Evolutionary conservation across 1,140 invertebrate species (phyloP), one percentile per base, ranked within the genome.

Genomic region (Drosophila insularis): DNA sequence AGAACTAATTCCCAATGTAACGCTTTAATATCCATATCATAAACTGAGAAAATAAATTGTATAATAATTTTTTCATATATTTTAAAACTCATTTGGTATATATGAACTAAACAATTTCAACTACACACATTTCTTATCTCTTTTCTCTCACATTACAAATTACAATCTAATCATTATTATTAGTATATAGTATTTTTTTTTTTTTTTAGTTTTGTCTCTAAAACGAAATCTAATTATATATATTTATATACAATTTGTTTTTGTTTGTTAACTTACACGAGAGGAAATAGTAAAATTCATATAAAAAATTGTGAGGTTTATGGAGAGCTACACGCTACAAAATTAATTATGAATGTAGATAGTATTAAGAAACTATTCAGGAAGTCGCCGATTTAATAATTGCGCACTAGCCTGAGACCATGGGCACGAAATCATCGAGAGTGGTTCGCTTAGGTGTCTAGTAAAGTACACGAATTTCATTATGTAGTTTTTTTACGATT

Each of bases 211-310:
- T 65, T 65, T 61, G 17, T 65, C 55, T 4, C 60, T 85, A 78
- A 27, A 13, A 50, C 71, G 35, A 27, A 11, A 53, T 31, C 68
- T 81, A 81, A 60, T 59, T 53, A 53, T 65, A 21, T 85, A 11
- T 85, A 84, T 86, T 86, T 21, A 23, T 85, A 86, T 82, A 86
- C 43, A 71, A 68, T 71, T 77, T 71, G 8, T 50, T 50, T 50
- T 77, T 68, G 2, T 50, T 50, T 50, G 43, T 58, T 58, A 19
- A 75, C 78, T 86, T 86, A 87, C 69, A 81, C 37, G 23, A 32
- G 37, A 61, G 21, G 43, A 40, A 77, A 61, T 75, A 72, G 78
- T 75, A 82, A 87, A 81, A 78, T 75, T 71, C 60, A 56, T 76
- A 66, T 81, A 67, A 78, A 78, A 81, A 72, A 60, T 72, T 63